Conservation (phyloP, 2,797 vertebrate genomes). For the Galaxias olidus region DNA sequence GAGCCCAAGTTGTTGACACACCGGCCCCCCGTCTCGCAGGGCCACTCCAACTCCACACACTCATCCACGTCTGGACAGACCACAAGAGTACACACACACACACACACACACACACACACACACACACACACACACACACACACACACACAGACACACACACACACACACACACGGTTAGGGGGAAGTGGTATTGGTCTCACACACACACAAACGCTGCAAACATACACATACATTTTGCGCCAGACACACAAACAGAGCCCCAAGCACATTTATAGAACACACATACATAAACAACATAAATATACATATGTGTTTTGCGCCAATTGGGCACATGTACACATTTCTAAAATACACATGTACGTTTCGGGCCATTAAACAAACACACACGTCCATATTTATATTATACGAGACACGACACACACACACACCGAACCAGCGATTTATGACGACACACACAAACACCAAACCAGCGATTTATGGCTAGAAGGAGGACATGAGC, state of each 20-base stretch:
- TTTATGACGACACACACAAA: constrained; percentile 6
- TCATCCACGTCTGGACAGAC: constrained; percentile 91
- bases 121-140: constrained; percentile 2
- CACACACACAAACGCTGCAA: constrained; percentile 69
- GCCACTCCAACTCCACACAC: constrained; percentile 76
- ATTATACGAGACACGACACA: background rate
- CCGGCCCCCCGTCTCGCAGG: constrained; percentile 80
- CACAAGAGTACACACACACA: constrained; percentile 10
- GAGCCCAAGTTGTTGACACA: constrained; percentile 90
- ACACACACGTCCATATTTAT: constrained; percentile 4
- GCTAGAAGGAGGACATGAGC: background rate
- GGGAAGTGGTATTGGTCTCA: constrained; percentile 68
- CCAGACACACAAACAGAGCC: too few species aligned
- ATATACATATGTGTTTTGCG: too few species aligned
- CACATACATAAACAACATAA: too few species aligned
- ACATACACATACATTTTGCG: constrained; percentile 5
- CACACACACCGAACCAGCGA: background rate
- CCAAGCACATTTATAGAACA: too few species aligned
- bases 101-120: background rate
- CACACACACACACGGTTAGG: constrained; percentile 24
- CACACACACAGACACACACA: background rate
- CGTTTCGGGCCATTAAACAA: background rate
- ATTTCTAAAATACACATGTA: background rate
- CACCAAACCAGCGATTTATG: background rate
- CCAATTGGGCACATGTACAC: background rate